A percentile compares a stretch with the other conserved stretches of the same genome.
Evolutionary conservation across 2,797 vertebrate genomes (phyloP).

Genomic region (Bradypodion ventrale): DNA sequence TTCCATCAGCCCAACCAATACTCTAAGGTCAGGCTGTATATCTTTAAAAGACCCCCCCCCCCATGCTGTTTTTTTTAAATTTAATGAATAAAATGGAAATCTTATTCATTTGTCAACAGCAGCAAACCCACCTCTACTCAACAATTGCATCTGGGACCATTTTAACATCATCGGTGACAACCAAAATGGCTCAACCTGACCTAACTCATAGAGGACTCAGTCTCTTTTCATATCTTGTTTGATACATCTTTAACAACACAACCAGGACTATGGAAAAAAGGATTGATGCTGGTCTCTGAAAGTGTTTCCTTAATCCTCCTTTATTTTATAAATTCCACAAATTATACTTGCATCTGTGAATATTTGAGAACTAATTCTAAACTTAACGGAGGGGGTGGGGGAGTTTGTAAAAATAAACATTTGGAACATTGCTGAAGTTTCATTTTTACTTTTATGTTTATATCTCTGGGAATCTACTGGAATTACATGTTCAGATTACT

Average conservation of each 20-base stretch:
- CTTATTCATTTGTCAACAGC: background rate
- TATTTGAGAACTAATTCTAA: background rate
- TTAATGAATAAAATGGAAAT: no score
- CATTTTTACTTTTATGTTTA: background rate
- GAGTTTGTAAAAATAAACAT: background rate
- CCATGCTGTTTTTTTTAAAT: no score
- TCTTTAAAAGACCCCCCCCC: background rate
- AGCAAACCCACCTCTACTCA: background rate
- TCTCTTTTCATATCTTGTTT: background rate
- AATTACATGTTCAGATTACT: background rate
- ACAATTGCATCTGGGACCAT: background rate
- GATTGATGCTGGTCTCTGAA: background rate
- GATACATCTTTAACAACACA: background rate
- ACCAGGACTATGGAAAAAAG: background rate
- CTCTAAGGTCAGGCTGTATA: background rate
- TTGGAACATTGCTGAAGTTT: background rate
- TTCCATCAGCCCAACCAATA: background rate
- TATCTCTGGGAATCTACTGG: background rate
- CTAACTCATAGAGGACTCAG: background rate
- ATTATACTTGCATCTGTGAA: background rate
- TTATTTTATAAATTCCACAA: background rate
- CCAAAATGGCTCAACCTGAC: background rate
- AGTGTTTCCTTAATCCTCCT: background rate
- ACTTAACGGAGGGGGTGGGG: no score
- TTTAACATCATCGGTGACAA: background rate